These are phyloP conservation scores for Drosophila rufa DNA, from an alignment of 1,140 invertebrate species.

Conservation along the genomic window DNA sequence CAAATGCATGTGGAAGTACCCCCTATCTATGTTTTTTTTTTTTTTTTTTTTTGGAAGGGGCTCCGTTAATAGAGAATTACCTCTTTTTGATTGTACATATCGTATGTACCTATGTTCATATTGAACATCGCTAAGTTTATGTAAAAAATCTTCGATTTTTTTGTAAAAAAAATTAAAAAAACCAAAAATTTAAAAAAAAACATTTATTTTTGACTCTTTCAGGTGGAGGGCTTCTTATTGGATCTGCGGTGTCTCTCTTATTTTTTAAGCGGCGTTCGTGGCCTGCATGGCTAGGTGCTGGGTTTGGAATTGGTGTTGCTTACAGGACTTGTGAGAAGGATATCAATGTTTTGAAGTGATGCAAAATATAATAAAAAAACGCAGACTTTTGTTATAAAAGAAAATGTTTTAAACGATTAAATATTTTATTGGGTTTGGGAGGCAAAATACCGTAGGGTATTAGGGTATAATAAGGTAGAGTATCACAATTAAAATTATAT, in stretches of 20 bases:
- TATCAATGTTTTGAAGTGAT: slow-evolving; percentile 85
- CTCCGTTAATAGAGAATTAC: too few species aligned
- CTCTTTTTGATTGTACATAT: too few species aligned
- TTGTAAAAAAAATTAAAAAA: neutral
- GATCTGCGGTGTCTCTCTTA: slow-evolving; percentile 89
- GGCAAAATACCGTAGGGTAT: too few species aligned
- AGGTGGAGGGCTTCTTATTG: slow-evolving; percentile 90
- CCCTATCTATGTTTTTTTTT: too few species aligned
- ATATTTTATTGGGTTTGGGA: neutral
- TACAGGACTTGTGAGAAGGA: slow-evolving; percentile 91
- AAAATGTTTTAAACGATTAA: neutral
- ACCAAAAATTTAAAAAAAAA: neutral
- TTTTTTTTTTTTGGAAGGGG: too few species aligned
- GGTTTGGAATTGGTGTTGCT: slow-evolving; percentile 91
- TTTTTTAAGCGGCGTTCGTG: slow-evolving; percentile 89
- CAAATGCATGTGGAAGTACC: too few species aligned
- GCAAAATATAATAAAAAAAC: slow-evolving; percentile 1
- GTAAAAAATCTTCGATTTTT: neutral
- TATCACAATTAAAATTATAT: too few species aligned
- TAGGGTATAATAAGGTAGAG: too few species aligned
- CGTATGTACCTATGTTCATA: too few species aligned
- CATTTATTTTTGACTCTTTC: slow-evolving; percentile 38
- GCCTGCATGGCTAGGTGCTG: slow-evolving; percentile 90
- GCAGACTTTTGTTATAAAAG: neutral
- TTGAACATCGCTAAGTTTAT: too few species aligned